Evolutionary conservation across 1,140 invertebrate genomes (phyloP), one percentile per base, ranked within the genome.

Genomic region (Zaprionus africanus): DNA sequence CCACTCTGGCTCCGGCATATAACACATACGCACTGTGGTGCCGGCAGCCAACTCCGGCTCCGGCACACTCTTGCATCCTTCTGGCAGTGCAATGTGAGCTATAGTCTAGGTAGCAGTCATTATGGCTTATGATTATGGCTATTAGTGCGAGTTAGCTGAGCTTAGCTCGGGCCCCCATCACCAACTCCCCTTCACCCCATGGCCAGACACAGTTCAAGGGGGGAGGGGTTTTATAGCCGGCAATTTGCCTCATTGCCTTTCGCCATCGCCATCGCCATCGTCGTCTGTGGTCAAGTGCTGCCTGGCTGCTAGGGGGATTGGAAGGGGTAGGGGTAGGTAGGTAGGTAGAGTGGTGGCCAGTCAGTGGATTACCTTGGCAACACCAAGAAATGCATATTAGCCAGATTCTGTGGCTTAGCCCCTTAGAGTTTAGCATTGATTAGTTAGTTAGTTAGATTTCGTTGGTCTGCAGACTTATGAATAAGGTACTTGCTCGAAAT

Each of bases 71-170:
- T 19, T 1, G 41, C 41, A 46, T 46, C 41, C 41, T 46, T 46
- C 58, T 26, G 49, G 19, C 36, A 6, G 15, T 62, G 75, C 62
- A 77, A 76, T 63, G 31, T 78, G 76, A 78, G 70, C 78, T 73
- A 77, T 69, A 72, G 64, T 61, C 41, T 76, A 67, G 67, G 53
- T 53, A 67, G 58, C 51, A 70, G 82, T 87, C 81, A 88, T 87
- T 88, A 87, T 88, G 84, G 83, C 84, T 79, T 88, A 90, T 84
- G 85, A 88, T 88, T 88, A 88, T 79, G 84, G 85, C 84, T 88
- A 90, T 90, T 90, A 88, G 81, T 81, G 84, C 79, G 70, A 81
- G 78, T 72, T 75, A 78, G 57, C 72, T 67, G 54, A 79, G 84
- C 70, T 80, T 83, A 77, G 54, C 53, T 54, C 43, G n/a, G n/a